Evolutionary conservation across 2,888 invertebrate species (phyloP).

Genomic region (Trypoxylon attenuatum): DNA sequence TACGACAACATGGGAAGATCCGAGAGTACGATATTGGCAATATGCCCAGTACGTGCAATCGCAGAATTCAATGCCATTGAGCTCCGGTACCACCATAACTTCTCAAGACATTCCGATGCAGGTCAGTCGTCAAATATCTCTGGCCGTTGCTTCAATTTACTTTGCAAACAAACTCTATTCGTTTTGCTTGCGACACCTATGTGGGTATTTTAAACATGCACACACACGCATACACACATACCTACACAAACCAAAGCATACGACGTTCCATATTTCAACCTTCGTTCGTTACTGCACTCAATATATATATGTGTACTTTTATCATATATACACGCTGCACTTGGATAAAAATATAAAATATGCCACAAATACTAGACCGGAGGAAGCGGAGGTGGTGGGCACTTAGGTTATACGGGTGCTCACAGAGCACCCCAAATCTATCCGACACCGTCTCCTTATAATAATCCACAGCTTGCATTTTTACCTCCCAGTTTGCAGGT

Average conservation of each 20-base stretch:
- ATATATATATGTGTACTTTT: conserved; percentile 34
- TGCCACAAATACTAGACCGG: conserved; percentile 63
- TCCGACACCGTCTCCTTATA: conserved; percentile 72
- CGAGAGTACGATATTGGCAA: conserved; percentile 78
- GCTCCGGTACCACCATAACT: conserved; percentile 75
- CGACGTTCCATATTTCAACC: background rate
- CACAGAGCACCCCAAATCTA: conserved; percentile 73
- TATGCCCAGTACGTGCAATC: conserved; percentile 69
- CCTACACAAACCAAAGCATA: too few relatives aligned
- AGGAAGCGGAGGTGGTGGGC: conserved; percentile 67
- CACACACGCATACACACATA: conserved; percentile 10
- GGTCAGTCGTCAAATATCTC: conserved; percentile 74
- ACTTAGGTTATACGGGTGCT: conserved; percentile 70
- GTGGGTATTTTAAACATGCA: conserved; percentile 16
- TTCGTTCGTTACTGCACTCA: conserved; percentile 29
- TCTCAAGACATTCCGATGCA: conserved; percentile 80
- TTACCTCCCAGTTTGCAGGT: conserved; percentile 72
- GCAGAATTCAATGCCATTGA: conserved; percentile 66
- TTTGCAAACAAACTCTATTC: background rate
- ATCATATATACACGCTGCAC: conserved; percentile 67
- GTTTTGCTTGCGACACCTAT: conserved; percentile 1
- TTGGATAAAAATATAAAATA: conserved; percentile 62
- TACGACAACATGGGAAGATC: conserved; percentile 87
- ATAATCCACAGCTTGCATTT: conserved; percentile 73
- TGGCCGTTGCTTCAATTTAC: conserved; percentile 9